A percentile compares a stretch with the other conserved stretches of the same genome.
These are phyloP conservation scores for Kuschelorhynchus macadamiae DNA, from an alignment of 2,888 invertebrate species.

Conservation along the genomic window DNA sequence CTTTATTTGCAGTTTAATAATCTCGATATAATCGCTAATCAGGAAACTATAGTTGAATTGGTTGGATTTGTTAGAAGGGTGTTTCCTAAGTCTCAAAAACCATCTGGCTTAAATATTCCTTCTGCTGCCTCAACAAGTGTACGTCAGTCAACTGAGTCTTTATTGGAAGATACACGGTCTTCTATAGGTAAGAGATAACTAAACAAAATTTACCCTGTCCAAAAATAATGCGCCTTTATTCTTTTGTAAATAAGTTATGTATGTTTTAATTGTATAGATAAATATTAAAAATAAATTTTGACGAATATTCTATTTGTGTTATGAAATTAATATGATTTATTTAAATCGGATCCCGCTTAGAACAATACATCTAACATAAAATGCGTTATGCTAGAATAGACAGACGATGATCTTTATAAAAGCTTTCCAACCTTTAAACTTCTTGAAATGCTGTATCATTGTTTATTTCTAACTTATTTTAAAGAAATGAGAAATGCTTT, in stretches of 20 bases:
- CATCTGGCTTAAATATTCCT: constrained; percentile 53
- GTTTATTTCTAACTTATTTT: too few species aligned
- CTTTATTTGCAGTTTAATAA: constrained; percentile 94
- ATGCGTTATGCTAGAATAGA: too few species aligned
- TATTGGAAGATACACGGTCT: constrained; percentile 55
- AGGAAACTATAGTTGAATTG: constrained; percentile 92
- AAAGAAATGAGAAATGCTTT: too few species aligned
- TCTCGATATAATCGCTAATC: constrained; percentile 90
- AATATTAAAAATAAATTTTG: too few species aligned
- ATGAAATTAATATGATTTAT: too few species aligned
- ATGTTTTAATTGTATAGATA: too few species aligned
- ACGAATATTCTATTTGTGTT: too few species aligned
- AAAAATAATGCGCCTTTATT: not conserved
- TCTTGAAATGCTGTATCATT: too few species aligned
- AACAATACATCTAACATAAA: too few species aligned
- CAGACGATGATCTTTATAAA: too few species aligned
- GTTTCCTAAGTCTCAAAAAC: constrained; percentile 69
- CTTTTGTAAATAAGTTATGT: not conserved
- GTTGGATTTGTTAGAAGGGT: constrained; percentile 89
- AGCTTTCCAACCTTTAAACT: too few species aligned
- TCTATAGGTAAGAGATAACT: constrained; percentile 35
- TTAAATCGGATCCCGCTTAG: too few species aligned
- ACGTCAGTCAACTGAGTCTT: constrained; percentile 62
- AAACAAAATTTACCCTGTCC: not conserved
- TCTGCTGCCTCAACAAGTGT: constrained; percentile 61